Evolutionary conservation across 2,888 invertebrate genomes (phyloP).

Genomic region (Dermolepida albohirtum): DNA sequence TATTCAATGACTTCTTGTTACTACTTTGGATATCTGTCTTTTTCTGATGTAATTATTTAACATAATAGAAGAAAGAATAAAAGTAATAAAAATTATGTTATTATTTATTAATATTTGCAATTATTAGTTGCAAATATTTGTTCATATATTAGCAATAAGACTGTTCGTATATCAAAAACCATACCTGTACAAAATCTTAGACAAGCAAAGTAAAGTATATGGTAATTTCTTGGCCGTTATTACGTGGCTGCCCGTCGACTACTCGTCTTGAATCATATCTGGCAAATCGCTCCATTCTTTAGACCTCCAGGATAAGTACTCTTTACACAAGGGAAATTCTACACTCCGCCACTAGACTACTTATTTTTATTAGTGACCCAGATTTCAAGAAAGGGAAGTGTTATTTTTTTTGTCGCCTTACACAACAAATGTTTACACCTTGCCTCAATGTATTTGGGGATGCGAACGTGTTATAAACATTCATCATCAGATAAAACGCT

Average conservation of each 20-base stretch:
- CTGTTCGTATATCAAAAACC: no score
- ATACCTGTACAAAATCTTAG: background rate
- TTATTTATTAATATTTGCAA: no score
- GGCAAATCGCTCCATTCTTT: constrained; percentile 18
- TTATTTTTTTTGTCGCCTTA: background rate
- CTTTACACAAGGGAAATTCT: constrained; percentile 39
- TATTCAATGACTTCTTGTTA: no score
- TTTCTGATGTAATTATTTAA: no score
- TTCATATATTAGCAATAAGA: no score
- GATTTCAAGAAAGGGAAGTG: constrained; percentile 23
- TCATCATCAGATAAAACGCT: constrained; percentile 6
- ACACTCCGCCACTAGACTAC: constrained; percentile 33
- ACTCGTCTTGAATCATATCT: constrained; percentile 7
- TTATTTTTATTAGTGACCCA: constrained; percentile 45
- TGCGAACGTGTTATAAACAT: constrained; percentile 10
- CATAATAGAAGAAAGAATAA: no score
- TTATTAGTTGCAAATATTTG: no score
- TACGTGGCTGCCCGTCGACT: constrained; percentile 3
- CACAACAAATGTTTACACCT: constrained; percentile 15
- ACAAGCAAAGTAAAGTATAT: background rate
- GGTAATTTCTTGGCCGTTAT: constrained; percentile 5
- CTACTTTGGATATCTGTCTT: no score
- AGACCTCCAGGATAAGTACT: constrained; percentile 39
- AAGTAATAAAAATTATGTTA: no score
- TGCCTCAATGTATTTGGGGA: constrained; percentile 1